Evolutionary conservation across 1,140 invertebrate species (phyloP).

Genomic region (Pinna nobilis): DNA sequence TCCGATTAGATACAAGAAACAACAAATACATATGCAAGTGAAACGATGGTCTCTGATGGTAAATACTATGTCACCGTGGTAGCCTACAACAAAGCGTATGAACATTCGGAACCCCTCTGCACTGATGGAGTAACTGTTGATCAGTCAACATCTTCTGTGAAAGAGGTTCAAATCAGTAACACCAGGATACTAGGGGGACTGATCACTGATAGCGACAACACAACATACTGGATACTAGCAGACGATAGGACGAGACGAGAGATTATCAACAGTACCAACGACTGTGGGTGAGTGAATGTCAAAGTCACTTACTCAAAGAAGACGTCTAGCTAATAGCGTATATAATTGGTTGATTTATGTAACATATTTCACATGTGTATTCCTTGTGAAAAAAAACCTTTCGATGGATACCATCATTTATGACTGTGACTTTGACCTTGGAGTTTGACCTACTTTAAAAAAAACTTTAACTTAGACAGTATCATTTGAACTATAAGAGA

Average conservation of each 20-base stretch:
- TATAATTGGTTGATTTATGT: too few relatives aligned
- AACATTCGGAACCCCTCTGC: slow-evolving; percentile 47
- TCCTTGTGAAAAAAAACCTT: too few relatives aligned
- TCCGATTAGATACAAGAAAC: slow-evolving; percentile 39
- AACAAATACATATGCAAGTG: slow-evolving; percentile 6
- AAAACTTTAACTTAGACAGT: too few relatives aligned
- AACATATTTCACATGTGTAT: too few relatives aligned
- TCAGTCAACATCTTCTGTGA: slow-evolving; percentile 13
- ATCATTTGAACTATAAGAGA: too few relatives aligned
- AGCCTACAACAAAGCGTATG: slow-evolving; percentile 49
- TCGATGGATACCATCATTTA: too few relatives aligned
- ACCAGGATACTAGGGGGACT: slow-evolving; percentile 33
- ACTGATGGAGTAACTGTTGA: slow-evolving; percentile 56
- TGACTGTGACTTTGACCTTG: too few relatives aligned
- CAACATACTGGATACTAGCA: slow-evolving; percentile 29
- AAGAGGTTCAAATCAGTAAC: slow-evolving; percentile 27
- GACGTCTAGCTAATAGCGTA: background rate
- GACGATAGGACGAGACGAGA: slow-evolving; percentile 16
- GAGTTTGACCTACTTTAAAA: too few relatives aligned
- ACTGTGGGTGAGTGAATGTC: background rate
- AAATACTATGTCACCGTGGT: slow-evolving; percentile 54
- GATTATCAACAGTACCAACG: slow-evolving; percentile 23
- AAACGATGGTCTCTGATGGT: slow-evolving; percentile 14
- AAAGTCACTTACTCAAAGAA: background rate
- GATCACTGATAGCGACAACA: background rate